Conservation (phyloP, 2,888 invertebrate genomes). For the Watsonalla binaria region DNA sequence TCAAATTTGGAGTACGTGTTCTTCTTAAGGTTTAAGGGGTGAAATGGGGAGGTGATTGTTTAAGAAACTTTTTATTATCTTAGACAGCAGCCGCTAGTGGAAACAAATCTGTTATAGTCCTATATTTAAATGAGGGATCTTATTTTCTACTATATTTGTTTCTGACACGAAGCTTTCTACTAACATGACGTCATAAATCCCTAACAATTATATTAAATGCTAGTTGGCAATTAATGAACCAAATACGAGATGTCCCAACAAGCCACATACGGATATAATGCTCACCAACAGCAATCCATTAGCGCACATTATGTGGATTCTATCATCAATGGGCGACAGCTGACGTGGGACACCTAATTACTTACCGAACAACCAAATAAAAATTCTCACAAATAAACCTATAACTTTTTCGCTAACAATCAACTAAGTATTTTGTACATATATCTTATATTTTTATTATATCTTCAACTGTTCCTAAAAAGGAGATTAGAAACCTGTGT, state of each 20-base stretch:
- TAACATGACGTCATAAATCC: not conserved
- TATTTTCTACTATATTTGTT: no score
- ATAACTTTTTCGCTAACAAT: not conserved
- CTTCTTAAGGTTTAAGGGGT: no score
- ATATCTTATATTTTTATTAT: no score
- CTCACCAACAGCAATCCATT: constrained; percentile 4
- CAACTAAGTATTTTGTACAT: not conserved
- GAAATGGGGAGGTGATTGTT: no score
- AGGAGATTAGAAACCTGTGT: no score
- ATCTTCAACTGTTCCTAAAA: no score
- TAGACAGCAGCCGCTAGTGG: no score
- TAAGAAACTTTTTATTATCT: no score
- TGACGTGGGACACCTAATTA: not conserved
- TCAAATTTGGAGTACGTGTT: no score
- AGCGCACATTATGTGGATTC: not conserved
- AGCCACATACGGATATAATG: not conserved
- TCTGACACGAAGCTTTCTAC: no score
- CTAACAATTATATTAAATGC: constrained; percentile 9
- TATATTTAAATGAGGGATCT: no score
- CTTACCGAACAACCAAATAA: not conserved
- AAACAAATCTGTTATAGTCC: no score
- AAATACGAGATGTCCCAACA: not conserved
- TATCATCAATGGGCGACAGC: not conserved
- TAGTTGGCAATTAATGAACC: not conserved
- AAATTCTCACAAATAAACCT: not conserved